Base-by-base conservation (phyloP, 2,888 invertebrate genomes). In the Hypercompe scribonia region DNA sequence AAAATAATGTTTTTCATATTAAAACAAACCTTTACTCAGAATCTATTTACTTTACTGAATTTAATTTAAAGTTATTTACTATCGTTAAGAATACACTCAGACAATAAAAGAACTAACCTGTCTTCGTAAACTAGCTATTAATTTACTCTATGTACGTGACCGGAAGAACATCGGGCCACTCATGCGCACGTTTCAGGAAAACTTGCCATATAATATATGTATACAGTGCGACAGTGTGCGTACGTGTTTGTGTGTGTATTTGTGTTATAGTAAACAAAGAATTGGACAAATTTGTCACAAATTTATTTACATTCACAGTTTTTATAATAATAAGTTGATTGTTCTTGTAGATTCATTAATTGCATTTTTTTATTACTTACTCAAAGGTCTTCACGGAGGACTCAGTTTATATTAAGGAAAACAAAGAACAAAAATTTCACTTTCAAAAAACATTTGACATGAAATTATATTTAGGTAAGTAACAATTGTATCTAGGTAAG, bases 131-230 rank as follows among this genome's bases (percentile, higher is more conserved):
- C 39, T 3, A 70, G 34, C 24, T 11, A 54, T 24, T 33, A 75
- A 65, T 18, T 50, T 89, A 84, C 65, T 91, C 90, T 92, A 79
- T 91, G 88, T 65, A 54, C 67, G 70, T 72, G 77, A 84, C 89
- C 92, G 93, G 93, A 93, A 93, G 89, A 84, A 78, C 86, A 83
- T 84, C 88, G 86, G 81, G 85, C 85, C 76, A 82, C 82, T 81
- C 75, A 78, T 76, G 83, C 85, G 86, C 86, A 85, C 84, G 90
- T 89, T 91, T 91, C 91, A 91, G 92, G 91, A 92, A 92, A 92
- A 93, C 81, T 75, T 69, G 75, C 72, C 18, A 61, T 61, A 61
- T 61, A 58, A 28, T 21, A 67, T 31, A 63, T 74, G 71, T 75
- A 79, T 75, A 74, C 74, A 74, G 74, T 64, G 24, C 50, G 3